A percentile compares a stretch with the other conserved stretches of the same genome.
Conservation (phyloP, 2,888 invertebrate species). For the Drosophila imparisetae region DNA sequence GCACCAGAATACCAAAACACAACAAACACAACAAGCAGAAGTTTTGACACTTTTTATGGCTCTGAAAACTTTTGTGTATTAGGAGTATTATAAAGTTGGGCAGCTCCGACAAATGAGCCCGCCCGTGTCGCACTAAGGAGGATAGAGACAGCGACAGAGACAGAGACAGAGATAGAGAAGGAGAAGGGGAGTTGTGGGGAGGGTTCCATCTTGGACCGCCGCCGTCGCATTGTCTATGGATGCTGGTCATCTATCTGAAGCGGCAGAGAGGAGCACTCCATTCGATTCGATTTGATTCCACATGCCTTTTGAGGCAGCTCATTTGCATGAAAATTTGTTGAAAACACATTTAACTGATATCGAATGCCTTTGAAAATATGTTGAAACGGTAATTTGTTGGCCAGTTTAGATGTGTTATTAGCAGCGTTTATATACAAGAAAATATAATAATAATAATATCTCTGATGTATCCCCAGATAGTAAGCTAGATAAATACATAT, state of each 20-base stretch:
- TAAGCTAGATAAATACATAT: slow-evolving; percentile 48
- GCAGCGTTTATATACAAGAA: slow-evolving; percentile 74
- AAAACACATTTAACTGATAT: slow-evolving; percentile 72
- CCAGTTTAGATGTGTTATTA: slow-evolving; percentile 77
- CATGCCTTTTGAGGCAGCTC: slow-evolving; percentile 18
- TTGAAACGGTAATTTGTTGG: slow-evolving; percentile 79
- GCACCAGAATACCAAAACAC: slow-evolving; percentile 28
- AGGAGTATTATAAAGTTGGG: slow-evolving; percentile 49
- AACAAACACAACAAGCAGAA: slow-evolving; percentile 29
- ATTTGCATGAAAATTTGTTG: slow-evolving; percentile 79
- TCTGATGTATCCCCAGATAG: slow-evolving; percentile 28
- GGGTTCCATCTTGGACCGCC: slow-evolving; percentile 54
- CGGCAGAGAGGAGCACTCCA: slow-evolving; percentile 6
- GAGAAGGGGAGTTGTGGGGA: background rate
- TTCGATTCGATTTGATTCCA: slow-evolving; percentile 14
- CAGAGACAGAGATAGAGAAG: background rate
- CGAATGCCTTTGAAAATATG: slow-evolving; percentile 58
- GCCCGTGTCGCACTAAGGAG: slow-evolving; percentile 53
- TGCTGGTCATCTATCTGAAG: slow-evolving; percentile 73
- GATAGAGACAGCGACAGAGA: background rate
- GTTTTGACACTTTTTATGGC: slow-evolving; percentile 74
- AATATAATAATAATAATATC: slow-evolving; percentile 20
- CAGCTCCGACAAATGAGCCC: slow-evolving; percentile 74
- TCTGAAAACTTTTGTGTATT: slow-evolving; percentile 58
- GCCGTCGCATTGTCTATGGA: slow-evolving; percentile 75